phyloP scores from a whole-genome alignment of 2,888 invertebrate genomes.

The Drosophila peninsularis region DNA sequence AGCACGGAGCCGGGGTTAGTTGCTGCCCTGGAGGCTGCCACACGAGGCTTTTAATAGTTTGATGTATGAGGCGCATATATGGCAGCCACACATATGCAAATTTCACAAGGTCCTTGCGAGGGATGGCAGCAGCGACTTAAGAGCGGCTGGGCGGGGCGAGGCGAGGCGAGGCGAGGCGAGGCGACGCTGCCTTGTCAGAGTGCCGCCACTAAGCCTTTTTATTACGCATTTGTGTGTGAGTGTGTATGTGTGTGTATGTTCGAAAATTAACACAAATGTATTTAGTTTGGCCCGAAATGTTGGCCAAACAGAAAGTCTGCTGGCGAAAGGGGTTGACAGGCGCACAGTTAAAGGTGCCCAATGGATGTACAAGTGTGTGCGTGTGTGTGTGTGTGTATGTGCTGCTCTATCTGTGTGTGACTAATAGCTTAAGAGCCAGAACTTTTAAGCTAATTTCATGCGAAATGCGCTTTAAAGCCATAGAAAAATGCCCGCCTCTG shows the following conservation, averaged over 20 bases:
- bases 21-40: slow-evolving; percentile 63
- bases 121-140: slow-evolving; percentile 2
- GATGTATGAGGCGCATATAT: slow-evolving; percentile 72
- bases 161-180: too few relatives aligned
- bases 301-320: slow-evolving; percentile 59
- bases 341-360: slow-evolving; percentile 59
- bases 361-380: slow-evolving; percentile 10
- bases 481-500: not conserved
- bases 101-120: slow-evolving; percentile 51
- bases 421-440: slow-evolving; percentile 53
- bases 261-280: slow-evolving; percentile 79
- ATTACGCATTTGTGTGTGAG: slow-evolving; percentile 41
- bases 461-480: slow-evolving; percentile 33
- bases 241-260: slow-evolving; percentile 41
- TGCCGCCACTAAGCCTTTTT: slow-evolving; percentile 57
- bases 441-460: slow-evolving; percentile 62
- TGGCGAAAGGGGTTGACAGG: slow-evolving; percentile 10
- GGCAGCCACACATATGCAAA: slow-evolving; percentile 64
- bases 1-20: slow-evolving; percentile 8
- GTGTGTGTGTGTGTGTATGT: not conserved
- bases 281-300: slow-evolving; percentile 65
- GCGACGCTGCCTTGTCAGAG: slow-evolving; percentile 38
- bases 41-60: slow-evolving; percentile 77
- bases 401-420: slow-evolving; percentile 25
- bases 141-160: not conserved